Conservation (phyloP, 2,113 vertebrate genomes). For the Oncorhynchus clarkii region DNA sequence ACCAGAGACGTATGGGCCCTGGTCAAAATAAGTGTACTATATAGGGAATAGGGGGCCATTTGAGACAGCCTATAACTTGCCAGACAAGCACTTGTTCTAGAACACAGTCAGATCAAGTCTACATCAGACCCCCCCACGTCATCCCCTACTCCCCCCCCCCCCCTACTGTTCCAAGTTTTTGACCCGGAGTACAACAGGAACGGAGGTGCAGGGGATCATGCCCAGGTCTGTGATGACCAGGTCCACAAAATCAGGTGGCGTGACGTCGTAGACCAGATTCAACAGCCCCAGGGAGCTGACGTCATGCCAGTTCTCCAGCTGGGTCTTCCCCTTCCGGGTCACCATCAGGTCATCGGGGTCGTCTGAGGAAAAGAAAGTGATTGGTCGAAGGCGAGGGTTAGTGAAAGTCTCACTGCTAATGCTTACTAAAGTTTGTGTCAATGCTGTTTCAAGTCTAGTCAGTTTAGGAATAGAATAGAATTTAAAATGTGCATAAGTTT, state of each 20-base stretch:
- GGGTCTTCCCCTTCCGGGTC: slow-evolving; percentile 80
- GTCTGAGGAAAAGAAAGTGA: background rate
- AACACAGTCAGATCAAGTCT: background rate
- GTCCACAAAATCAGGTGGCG: slow-evolving; percentile 93
- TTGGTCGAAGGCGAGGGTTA: too few species aligned
- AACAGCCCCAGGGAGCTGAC: slow-evolving; percentile 81
- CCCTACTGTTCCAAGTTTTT: slow-evolving; percentile 89
- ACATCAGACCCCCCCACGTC: background rate
- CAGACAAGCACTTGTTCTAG: too few species aligned
- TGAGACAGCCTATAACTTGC: too few species aligned
- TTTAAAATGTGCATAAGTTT: too few species aligned
- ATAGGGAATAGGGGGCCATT: background rate
- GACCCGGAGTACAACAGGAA: slow-evolving; percentile 94
- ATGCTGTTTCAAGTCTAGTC: too few species aligned
- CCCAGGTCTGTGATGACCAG: slow-evolving; percentile 97
- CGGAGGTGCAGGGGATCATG: slow-evolving; percentile 98
- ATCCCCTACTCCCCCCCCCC: too few species aligned
- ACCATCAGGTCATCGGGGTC: slow-evolving; percentile 92
- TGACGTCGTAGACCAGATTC: slow-evolving; percentile 96
- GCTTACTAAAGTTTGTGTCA: too few species aligned
- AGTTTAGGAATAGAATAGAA: too few species aligned
- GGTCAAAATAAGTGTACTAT: background rate
- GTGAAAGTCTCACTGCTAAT: too few species aligned
- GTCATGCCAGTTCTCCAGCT: slow-evolving; percentile 83
- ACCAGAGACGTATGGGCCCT: too few species aligned